phyloP scores from a whole-genome alignment of 1,140 invertebrate genomes.

The Pogonus chalceus region DNA sequence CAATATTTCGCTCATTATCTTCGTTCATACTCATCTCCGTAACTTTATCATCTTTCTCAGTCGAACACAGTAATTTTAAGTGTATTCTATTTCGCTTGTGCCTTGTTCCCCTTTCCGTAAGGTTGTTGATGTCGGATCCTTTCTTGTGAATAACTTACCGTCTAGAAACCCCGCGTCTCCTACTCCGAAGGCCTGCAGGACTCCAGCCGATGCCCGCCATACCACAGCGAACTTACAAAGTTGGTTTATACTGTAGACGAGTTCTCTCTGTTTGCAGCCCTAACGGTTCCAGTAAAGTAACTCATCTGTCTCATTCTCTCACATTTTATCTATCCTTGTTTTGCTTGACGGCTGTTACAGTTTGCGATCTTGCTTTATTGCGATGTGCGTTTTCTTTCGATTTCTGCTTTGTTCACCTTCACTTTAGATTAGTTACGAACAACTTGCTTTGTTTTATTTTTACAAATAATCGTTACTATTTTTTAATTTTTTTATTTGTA shows the following conservation, averaged over 20 bases:
- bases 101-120: neutral
- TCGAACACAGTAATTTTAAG: no score
- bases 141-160: slow-evolving; percentile 6
- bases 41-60: neutral
- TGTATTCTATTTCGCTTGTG: no score
- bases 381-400: neutral
- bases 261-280: neutral
- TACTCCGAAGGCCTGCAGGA: neutral
- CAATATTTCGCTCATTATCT: slow-evolving; percentile 7
- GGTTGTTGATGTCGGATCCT: slow-evolving; percentile 4
- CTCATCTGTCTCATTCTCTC: neutral
- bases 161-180: neutral
- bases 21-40: neutral
- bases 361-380: neutral
- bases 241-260: neutral
- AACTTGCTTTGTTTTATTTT: no score
- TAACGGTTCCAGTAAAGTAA: slow-evolving; percentile 3
- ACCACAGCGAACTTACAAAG: slow-evolving; percentile 2
- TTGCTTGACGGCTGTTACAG: neutral
- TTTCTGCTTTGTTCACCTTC: neutral
- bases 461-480: no score
- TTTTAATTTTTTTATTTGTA: no score
- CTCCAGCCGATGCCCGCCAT: neutral
- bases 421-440: no score
- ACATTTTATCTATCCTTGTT: neutral